Base-by-base conservation (phyloP, 2,797 vertebrate genomes). In the Tadarida brasiliensis region DNA sequence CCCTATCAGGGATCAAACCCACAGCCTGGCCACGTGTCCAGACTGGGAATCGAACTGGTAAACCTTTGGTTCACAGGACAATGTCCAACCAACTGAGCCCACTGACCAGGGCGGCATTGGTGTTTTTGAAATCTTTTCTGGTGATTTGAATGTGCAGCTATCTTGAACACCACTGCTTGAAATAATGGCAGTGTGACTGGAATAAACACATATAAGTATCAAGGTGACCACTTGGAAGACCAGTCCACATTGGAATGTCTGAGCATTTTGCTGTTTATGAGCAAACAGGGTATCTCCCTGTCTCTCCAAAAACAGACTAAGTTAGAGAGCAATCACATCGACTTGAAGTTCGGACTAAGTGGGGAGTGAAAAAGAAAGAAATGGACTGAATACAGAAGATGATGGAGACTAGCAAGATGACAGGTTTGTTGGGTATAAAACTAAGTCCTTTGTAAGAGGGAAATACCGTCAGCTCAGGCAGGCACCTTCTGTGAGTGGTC, bases 181-280 rank as follows among this genome's bases (percentile, higher is more conserved):
- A 81, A 35, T 24, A 59, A 39, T 76, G 51, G 24, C 68, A 73
- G 4, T 84, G 49, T 76, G 63, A 54, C 54, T 71, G 59, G 35
- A 80, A n/a, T 49, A 88, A 73, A 63, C 14, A 24, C 9, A 17
- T 59, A 4, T 12, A 17, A 17, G 22, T 71, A 26, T 81, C 71
- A 44, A 74, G 33, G 44, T 70, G 33, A 39, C 44, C n/a, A 7
- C 20, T 2, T 54, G 20, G 80, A 94, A 90, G 81, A 49, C 20
- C 28, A 63, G 44, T 35, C 49, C 28, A 47, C 61, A 11, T 22
- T 77, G 39, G 19, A 76, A 16, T 81, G 35, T 49, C 51, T 57
- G 70, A 94, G 16, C 22, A 73, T 80, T 84, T 91, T 92, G 80
- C 51, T 80, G 4, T 81, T 87, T 68, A 54, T 89, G 49, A 92